phyloP scores from a whole-genome alignment of 1,140 invertebrate genomes.

The Temnothorax curvispinosus region DNA sequence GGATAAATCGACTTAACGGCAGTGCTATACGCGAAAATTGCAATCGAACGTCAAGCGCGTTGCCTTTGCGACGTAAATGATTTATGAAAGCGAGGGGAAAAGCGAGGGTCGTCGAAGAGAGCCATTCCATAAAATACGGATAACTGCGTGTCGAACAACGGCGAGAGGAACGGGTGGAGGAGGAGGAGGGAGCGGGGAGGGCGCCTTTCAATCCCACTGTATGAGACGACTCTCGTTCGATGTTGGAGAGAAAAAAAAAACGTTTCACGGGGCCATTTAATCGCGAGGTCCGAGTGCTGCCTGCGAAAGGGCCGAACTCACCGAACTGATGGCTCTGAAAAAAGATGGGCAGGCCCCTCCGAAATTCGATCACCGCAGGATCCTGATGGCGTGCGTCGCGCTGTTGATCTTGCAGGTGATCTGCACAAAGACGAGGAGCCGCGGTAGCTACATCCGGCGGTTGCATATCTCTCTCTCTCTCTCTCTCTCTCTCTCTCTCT shows the following conservation, averaged over 20 bases:
- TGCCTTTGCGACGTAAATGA: constrained; percentile 43
- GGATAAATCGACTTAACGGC: constrained; percentile 18
- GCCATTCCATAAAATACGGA: constrained; percentile 54
- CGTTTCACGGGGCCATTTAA: constrained; percentile 43
- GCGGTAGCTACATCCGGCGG: constrained; percentile 3
- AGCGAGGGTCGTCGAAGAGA: constrained; percentile 10
- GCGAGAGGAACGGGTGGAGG: background rate
- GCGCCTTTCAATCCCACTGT: constrained; percentile 50
- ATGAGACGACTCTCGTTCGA: constrained; percentile 50
- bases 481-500: too few relatives aligned
- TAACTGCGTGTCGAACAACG: constrained; percentile 51
- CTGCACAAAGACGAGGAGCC: background rate
- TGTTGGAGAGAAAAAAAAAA: constrained; percentile 31
- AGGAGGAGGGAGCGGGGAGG: background rate
- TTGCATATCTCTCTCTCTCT: background rate
- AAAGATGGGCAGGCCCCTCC: constrained; percentile 6
- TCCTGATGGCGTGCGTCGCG: background rate
- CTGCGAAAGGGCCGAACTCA: constrained; percentile 16
- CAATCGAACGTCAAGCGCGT: constrained; percentile 40
- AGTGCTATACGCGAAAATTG: constrained; percentile 37
- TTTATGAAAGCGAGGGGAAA: constrained; percentile 54
- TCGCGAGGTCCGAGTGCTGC: constrained; percentile 37
- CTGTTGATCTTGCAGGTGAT: constrained; percentile 43
- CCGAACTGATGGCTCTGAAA: background rate
- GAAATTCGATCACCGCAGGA: constrained; percentile 31